A percentile compares a stretch with the other conserved stretches of the same genome.
Conservation (phyloP, 2,797 vertebrate genomes). For the Eulemur mongoz region DNA sequence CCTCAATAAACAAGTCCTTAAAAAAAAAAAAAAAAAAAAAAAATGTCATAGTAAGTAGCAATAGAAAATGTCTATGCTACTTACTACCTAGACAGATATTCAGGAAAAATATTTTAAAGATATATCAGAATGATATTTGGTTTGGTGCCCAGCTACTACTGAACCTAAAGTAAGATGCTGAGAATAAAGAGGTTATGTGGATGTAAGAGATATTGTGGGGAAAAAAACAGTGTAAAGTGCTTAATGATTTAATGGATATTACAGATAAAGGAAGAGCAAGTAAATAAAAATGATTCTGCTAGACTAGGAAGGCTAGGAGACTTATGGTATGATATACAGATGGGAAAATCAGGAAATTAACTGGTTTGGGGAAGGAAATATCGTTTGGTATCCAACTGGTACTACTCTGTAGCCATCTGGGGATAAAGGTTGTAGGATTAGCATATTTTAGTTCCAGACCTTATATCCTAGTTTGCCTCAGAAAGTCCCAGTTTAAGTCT, state of each 20-base stretch:
- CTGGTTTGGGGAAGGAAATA: neutral
- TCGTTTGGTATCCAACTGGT: neutral
- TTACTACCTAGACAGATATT: neutral
- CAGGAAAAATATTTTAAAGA: neutral
- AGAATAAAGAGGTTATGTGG: neutral
- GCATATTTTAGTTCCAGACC: neutral
- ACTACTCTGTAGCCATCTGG: neutral
- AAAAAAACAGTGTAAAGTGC: no score
- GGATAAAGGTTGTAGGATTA: rapidly evolving
- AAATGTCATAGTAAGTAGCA: no score
- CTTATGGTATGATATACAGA: neutral
- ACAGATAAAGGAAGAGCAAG: neutral
- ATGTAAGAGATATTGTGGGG: neutral
- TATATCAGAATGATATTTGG: neutral
- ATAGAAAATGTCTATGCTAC: neutral
- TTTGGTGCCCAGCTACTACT: neutral
- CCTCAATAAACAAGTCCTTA: no score
- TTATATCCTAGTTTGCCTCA: neutral
- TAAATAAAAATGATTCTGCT: neutral
- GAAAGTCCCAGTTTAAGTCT: neutral
- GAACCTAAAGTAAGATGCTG: neutral
- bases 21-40: no score
- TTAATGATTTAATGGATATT: neutral
- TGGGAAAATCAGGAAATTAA: neutral
- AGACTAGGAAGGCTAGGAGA: neutral